phyloP scores from a whole-genome alignment of 2,113 vertebrate species.

The Callospermophilus lateralis region DNA sequence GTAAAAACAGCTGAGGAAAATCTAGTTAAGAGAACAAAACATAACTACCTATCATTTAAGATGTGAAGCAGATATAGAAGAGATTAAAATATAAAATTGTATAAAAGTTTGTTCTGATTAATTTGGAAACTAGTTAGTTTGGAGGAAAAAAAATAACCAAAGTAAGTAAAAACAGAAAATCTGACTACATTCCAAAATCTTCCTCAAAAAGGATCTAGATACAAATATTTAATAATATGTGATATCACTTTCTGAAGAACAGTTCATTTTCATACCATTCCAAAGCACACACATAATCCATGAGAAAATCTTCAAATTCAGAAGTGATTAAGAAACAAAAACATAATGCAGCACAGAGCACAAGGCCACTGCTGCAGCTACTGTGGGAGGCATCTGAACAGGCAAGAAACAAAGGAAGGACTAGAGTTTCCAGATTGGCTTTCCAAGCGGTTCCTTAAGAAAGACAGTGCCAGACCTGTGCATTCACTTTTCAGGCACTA shows the following conservation, averaged over 20 bases:
- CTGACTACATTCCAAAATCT: background rate
- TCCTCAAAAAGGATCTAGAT: background rate
- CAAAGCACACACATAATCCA: background rate
- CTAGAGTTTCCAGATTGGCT: slow-evolving; percentile 95
- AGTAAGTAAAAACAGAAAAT: background rate
- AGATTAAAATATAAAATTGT: background rate
- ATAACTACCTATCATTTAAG: background rate
- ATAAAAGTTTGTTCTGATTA: too few relatives aligned
- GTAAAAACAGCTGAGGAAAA: slow-evolving; percentile 30
- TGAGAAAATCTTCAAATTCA: background rate
- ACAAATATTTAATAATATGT: slow-evolving; percentile 1
- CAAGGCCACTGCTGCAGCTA: background rate
- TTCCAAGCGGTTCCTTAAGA: slow-evolving; percentile 93
- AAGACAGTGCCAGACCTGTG: slow-evolving; percentile 90
- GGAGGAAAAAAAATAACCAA: background rate
- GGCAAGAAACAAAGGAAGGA: slow-evolving; percentile 94
- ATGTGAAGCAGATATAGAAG: background rate
- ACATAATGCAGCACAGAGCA: background rate
- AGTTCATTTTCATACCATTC: background rate
- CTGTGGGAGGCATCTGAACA: slow-evolving; percentile 91
- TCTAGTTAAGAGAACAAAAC: background rate
- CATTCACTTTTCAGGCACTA: slow-evolving; percentile 90
- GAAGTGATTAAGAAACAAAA: background rate
- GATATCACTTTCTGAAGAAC: background rate
- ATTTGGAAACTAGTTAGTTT: background rate